These are phyloP conservation scores for Decapterus maruadsi DNA, from an alignment of 2,797 vertebrate species.

Conservation along the genomic window DNA sequence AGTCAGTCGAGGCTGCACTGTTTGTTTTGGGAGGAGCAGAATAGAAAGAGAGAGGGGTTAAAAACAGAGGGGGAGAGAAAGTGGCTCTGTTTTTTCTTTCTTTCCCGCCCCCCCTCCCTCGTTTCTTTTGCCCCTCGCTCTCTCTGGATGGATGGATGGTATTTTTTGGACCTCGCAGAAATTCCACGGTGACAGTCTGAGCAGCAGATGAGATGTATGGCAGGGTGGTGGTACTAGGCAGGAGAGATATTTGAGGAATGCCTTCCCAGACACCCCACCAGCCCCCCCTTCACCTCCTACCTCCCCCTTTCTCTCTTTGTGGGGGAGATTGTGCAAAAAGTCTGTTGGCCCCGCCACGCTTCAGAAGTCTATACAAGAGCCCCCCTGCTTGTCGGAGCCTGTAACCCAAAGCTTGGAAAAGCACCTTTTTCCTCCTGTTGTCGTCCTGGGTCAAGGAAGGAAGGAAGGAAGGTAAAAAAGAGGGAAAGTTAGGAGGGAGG, in stretches of 20 bases:
- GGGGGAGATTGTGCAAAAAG: conserved; percentile 43
- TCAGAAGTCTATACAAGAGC: conserved; percentile 56
- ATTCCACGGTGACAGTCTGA: conserved; percentile 62
- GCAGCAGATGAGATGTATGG: conserved; percentile 40
- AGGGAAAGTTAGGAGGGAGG: too few species aligned
- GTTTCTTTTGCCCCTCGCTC: conserved; percentile 44
- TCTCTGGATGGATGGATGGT: conserved; percentile 26
- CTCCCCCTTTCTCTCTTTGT: conserved; percentile 55
- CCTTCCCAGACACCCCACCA: conserved; percentile 62
- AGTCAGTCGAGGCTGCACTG: conserved; percentile 48
- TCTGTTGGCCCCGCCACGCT: conserved; percentile 48
- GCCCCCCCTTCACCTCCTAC: too few species aligned
- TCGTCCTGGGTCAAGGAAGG: too few species aligned
- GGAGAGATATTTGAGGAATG: conserved; percentile 80
- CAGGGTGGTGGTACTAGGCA: conserved; percentile 42
- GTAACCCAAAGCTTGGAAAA: conserved; percentile 72
- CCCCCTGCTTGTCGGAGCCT: conserved; percentile 54
- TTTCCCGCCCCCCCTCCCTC: conserved; percentile 18
- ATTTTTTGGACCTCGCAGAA: conserved; percentile 60
- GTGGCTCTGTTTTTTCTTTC: conserved; percentile 29
- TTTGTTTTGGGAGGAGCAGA: conserved; percentile 48
- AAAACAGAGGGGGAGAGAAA: conserved; percentile 29
- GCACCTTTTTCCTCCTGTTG: conserved; percentile 57
- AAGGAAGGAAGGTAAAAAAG: too few species aligned
- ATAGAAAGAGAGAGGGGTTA: neutral